These are phyloP conservation scores for Platynereis dumerilii DNA, from an alignment of 2,888 invertebrate genomes.

Conservation along the genomic window DNA sequence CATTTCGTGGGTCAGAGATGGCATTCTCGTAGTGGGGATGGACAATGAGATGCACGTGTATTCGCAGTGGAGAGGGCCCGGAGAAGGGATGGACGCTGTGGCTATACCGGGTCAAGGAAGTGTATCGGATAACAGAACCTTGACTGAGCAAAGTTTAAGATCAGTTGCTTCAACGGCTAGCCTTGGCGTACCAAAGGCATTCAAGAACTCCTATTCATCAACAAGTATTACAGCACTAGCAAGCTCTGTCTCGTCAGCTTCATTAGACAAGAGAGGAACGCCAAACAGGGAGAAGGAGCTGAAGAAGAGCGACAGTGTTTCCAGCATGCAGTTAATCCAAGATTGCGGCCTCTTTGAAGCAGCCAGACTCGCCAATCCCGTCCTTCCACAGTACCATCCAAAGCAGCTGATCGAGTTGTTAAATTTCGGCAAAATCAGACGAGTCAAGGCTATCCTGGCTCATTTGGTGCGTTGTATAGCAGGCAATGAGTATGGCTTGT, in stretches of 20 bases:
- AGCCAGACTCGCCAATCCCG: constrained; percentile 94
- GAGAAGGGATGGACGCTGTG: constrained; percentile 16
- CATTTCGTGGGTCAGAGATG: constrained; percentile 98
- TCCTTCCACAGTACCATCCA: constrained; percentile 98
- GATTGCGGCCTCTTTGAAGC: constrained; percentile 84
- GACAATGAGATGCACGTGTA: constrained; percentile 99
- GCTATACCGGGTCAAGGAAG: neutral
- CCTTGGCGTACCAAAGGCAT: constrained; percentile 21
- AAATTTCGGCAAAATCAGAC: constrained; percentile 93
- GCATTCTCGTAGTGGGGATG: constrained; percentile 98
- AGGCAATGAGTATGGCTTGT: constrained; percentile 37
- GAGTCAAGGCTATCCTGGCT: constrained; percentile 97
- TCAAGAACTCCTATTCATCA: constrained; percentile 30
- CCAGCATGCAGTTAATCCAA: constrained; percentile 52
- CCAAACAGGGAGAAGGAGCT: constrained; percentile 5
- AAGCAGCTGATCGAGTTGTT: constrained; percentile 97
- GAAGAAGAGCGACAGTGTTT: constrained; percentile 46
- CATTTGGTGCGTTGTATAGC: constrained; percentile 84
- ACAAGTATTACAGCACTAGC: constrained; percentile 32
- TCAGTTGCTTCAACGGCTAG: constrained; percentile 21
- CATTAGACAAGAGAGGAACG: constrained; percentile 20
- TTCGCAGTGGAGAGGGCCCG: constrained; percentile 80
- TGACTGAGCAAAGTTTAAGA: constrained; percentile 32
- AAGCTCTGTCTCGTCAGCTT: constrained; percentile 30
- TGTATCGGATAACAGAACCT: constrained; percentile 25